Conservation (phyloP, 2,888 invertebrate species). For the Drosophila phalerata region DNA sequence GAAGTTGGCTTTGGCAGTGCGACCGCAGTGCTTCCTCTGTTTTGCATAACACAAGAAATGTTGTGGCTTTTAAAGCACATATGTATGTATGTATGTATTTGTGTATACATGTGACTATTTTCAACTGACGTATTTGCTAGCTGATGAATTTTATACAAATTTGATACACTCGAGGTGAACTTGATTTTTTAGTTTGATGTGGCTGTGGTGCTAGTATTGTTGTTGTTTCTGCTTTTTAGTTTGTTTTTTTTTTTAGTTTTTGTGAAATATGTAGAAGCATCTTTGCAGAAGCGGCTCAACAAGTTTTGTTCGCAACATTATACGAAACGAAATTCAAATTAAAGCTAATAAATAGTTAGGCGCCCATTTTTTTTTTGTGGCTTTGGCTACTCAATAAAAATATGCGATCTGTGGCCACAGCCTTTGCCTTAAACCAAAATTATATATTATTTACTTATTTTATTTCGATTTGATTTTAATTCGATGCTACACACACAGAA, state of each 20-base stretch:
- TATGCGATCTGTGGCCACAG: conserved; percentile 23
- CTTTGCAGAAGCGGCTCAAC: conserved; percentile 71
- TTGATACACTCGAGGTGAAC: conserved; percentile 82
- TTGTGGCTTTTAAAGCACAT: conserved; percentile 51
- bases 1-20: conserved; percentile 35
- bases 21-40: conserved; percentile 67
- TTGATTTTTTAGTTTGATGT: conserved; percentile 66
- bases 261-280: conserved; percentile 69
- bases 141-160: conserved; percentile 80
- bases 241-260: conserved; percentile 38
- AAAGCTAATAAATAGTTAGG: conserved; percentile 81
- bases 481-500: conserved; percentile 33
- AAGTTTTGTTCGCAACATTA: conserved; percentile 68
- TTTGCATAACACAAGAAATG: conserved; percentile 68
- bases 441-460: conserved; percentile 57
- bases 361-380: conserved; percentile 42
- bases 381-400: conserved; percentile 18
- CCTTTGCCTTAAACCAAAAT: conserved; percentile 52
- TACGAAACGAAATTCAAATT: conserved; percentile 80
- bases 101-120: conserved; percentile 39
- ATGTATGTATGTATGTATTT: neutral
- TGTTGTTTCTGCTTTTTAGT: conserved; percentile 29
- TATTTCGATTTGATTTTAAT: conserved; percentile 61
- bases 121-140: conserved; percentile 73
- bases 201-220: conserved; percentile 33